Conservation (phyloP, 2,113 vertebrate species). For the Aramus guarauna region DNA sequence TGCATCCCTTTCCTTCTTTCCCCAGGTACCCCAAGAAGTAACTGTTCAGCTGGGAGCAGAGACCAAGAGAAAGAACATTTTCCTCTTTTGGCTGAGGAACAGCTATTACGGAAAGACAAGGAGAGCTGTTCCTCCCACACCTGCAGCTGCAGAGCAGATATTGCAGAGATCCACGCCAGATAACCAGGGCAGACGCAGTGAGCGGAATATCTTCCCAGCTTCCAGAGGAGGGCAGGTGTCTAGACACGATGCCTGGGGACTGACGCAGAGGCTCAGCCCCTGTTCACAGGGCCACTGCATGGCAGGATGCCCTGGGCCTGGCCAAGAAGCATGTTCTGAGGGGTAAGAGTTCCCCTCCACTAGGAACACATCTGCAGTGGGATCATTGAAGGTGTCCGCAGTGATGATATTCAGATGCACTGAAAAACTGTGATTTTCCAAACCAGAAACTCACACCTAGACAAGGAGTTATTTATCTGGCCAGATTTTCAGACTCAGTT, state of each 20-base stretch:
- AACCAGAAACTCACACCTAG: not conserved
- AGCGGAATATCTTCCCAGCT: not conserved
- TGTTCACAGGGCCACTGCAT: rapidly evolving
- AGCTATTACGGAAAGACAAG: not conserved
- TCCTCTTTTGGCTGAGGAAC: not conserved
- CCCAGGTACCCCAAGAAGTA: not conserved
- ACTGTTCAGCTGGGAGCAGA: not conserved
- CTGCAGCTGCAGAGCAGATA: not conserved
- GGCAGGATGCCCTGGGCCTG: not conserved
- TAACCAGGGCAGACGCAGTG: not conserved
- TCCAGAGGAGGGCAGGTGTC: not conserved
- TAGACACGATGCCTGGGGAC: rapidly evolving
- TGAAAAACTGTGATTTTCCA: not conserved
- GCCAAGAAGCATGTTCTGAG: not conserved
- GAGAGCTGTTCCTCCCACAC: not conserved
- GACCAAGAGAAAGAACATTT: not conserved
- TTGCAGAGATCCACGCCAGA: not conserved
- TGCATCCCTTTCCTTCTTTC: not conserved
- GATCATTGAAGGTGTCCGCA: not conserved
- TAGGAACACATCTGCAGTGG: not conserved
- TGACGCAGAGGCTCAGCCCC: not conserved
- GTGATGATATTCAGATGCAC: not conserved
- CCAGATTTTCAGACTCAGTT: not conserved
- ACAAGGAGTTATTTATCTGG: not conserved
- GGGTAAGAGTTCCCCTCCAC: not conserved